phyloP scores from a whole-genome alignment of 2,797 vertebrate genomes.

The Catostomus latipinnis region DNA sequence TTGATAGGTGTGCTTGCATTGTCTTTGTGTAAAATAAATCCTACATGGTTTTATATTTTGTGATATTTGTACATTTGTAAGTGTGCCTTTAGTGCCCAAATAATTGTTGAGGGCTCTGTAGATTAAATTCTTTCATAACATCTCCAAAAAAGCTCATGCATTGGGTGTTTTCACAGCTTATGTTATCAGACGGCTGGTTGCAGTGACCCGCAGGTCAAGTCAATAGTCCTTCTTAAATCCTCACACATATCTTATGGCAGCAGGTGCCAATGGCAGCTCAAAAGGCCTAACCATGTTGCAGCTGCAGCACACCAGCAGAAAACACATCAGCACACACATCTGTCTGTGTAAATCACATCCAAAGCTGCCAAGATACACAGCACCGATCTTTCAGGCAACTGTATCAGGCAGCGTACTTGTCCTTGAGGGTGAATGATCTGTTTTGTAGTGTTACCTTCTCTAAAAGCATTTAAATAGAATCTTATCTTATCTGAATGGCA shows the following conservation, averaged over 20 bases:
- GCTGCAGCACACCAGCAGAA: constrained; percentile 15
- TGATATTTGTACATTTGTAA: constrained; percentile 18
- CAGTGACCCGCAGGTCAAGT: constrained; percentile 39
- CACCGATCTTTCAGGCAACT: background rate
- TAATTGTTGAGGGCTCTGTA: background rate
- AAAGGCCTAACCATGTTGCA: background rate
- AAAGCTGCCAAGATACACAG: constrained; percentile 16
- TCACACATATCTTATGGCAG: constrained; percentile 24
- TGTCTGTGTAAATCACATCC: constrained; percentile 25
- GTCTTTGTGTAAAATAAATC: background rate
- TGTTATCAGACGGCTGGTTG: constrained; percentile 14
- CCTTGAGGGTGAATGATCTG: constrained; percentile 9
- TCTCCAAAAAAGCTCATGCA: background rate
- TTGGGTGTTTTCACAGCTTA: background rate
- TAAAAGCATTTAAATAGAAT: background rate
- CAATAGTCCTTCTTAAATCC: constrained; percentile 40
- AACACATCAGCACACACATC: constrained; percentile 19
- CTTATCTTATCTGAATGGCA: background rate
- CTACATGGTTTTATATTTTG: background rate
- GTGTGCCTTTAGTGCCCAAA: constrained; percentile 1
- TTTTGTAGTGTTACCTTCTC: background rate
- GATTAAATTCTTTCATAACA: background rate
- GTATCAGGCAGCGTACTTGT: background rate
- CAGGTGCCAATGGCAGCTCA: constrained; percentile 34
- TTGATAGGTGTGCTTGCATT: background rate